Evolutionary conservation across 2,888 invertebrate genomes (phyloP).

Genomic region (Sialis fuliginosa): DNA sequence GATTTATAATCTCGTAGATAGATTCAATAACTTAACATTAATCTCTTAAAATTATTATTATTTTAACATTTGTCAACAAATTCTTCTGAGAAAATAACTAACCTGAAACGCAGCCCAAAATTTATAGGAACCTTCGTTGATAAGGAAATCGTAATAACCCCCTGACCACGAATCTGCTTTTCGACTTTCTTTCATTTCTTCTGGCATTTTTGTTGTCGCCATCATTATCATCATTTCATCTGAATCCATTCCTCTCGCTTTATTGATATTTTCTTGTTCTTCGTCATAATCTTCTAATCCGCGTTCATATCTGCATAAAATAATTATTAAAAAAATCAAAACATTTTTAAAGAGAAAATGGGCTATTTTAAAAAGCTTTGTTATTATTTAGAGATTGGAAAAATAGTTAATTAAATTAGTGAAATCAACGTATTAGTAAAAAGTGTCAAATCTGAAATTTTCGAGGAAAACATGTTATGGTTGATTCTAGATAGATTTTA

Average conservation of each 20-base stretch:
- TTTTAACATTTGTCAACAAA: background rate
- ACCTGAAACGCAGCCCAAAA: constrained; percentile 82
- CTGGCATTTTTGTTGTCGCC: constrained; percentile 27
- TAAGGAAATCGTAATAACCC: constrained; percentile 67
- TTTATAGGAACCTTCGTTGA: constrained; percentile 76
- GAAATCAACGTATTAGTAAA: too few relatives aligned
- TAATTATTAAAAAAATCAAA: too few relatives aligned
- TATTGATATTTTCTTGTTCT: constrained; percentile 16
- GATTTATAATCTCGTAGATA: background rate
- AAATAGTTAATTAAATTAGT: too few relatives aligned
- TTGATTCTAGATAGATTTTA: too few relatives aligned
- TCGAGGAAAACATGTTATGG: too few relatives aligned
- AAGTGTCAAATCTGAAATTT: too few relatives aligned
- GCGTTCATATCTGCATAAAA: constrained; percentile 10
- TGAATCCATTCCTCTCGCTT: constrained; percentile 25
- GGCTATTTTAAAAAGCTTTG: too few relatives aligned
- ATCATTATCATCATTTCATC: constrained; percentile 24
- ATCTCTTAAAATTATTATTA: background rate
- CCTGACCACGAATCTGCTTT: constrained; percentile 59
- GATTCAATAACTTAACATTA: background rate
- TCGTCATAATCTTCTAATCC: constrained; percentile 22
- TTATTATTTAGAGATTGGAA: too few relatives aligned
- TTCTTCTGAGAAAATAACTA: constrained; percentile 11
- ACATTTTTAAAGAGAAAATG: too few relatives aligned
- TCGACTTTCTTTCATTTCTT: constrained; percentile 33